phyloP scores from a whole-genome alignment of 1,140 invertebrate genomes.

The Cotesia glomerata region DNA sequence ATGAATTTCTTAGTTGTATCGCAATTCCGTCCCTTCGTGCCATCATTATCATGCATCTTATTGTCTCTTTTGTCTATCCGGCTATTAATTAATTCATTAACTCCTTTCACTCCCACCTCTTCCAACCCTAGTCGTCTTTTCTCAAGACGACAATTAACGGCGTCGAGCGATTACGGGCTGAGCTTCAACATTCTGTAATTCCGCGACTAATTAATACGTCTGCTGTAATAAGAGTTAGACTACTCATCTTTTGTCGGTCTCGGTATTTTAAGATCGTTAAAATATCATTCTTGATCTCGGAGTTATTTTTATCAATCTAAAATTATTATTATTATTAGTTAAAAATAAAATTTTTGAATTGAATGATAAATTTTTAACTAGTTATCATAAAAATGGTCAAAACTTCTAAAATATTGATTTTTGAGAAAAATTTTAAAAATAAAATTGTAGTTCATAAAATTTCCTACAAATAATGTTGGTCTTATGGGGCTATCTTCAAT shows the following conservation, averaged over 20 bases:
- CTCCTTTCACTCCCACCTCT: constrained; percentile 26
- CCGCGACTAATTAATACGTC: not conserved
- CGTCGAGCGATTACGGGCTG: constrained; percentile 41
- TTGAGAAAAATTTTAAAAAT: no score
- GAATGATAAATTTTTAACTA: no score
- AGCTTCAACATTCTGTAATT: constrained; percentile 32
- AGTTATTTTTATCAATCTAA: no score
- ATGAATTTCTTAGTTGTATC: constrained; percentile 29
- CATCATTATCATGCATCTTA: not conserved
- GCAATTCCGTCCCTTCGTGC: constrained; percentile 4
- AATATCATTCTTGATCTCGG: no score
- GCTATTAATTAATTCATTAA: constrained; percentile 49
- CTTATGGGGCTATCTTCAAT: no score
- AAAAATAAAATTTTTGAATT: no score
- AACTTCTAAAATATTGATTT: no score
- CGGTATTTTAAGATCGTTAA: no score
- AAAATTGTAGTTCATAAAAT: no score
- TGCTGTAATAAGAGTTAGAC: not conserved
- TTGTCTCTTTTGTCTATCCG: not conserved
- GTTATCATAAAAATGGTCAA: no score
- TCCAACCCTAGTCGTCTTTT: constrained; percentile 35
- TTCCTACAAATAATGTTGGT: no score
- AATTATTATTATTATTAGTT: no score
- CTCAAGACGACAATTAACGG: constrained; percentile 24
- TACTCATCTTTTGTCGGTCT: not conserved